Evolutionary conservation across 2,888 invertebrate genomes (phyloP), one percentile per base, ranked within the genome.

Genomic region (Nephrotoma guestfalica): DNA sequence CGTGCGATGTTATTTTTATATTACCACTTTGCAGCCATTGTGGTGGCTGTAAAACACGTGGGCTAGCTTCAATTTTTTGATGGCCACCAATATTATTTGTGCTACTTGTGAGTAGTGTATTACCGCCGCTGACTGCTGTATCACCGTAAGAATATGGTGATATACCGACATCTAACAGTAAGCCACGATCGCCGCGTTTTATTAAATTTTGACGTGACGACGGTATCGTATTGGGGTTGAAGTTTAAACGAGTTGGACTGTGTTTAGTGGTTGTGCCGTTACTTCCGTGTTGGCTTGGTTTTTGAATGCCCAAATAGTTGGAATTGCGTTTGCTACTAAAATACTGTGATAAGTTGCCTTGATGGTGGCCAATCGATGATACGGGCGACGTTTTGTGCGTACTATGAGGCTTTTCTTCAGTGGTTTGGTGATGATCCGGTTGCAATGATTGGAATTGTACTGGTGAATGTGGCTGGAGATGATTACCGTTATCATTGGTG

Each of bases 371-470:
- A 7, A 41, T 41, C 15, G 41, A 41, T 0, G 84, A 41, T 0
- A 84, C 42, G 6, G 84, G 84, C 6, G 84, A 84, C 7, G 84
- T 84, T 41, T 84, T 84, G 13, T 41, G 41, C n/a, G 15, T 84
- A 41, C 6, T 84, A 84, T 84, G 84, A 11, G 13, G 84, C n/a
- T 41, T 42, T 2, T 84, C 84, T 84, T 41, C 41, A 7, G n/a
- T 41, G 6, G 2, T 41, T 41, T 84, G 41, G 9, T 84, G 41
- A 41, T n/a, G 41, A 18, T 88, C 89, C 87, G 89, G 87, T 87
- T 91, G 91, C 15, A 91, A 88, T 1, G 91, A 90, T 87, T 91
- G 91, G 87, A 91, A 91, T 86, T 89, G 90, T 0, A 90, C 90
- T 0, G 90, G 90, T 4, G 91, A 90, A 13, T 90, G 89, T n/a